Conservation (phyloP, 30 jellyfish, hydroid and myxozoan genomes). For the Haliclystus octoradiatus region DNA sequence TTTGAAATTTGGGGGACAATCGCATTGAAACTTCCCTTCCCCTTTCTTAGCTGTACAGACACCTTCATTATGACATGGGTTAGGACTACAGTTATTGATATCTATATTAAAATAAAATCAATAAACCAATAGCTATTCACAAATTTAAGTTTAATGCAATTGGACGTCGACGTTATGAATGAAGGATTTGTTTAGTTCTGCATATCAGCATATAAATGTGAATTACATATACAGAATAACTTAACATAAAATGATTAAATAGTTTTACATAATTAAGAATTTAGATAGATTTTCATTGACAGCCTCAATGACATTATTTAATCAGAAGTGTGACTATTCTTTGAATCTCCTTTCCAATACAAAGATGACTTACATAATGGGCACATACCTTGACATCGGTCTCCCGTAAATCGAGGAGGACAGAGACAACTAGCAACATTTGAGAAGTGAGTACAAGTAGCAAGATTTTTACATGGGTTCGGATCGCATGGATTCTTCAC, state of each 20-base stretch:
- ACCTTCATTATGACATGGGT: constrained; percentile 81
- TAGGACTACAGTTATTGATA: constrained; percentile 68
- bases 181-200: too few relatives aligned
- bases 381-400: constrained; percentile 58
- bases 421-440: constrained; percentile 56
- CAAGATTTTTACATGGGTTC: constrained; percentile 57
- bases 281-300: too few relatives aligned
- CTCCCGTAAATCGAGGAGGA: constrained; percentile 59
- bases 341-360: too few relatives aligned
- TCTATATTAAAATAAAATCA: background rate
- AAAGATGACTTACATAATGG: too few relatives aligned
- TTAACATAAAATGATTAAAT: too few relatives aligned
- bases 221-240: too few relatives aligned
- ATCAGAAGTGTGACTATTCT: too few relatives aligned
- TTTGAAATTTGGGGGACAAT: constrained; percentile 46
- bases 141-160: too few relatives aligned
- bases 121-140: background rate
- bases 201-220: too few relatives aligned
- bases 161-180: too few relatives aligned
- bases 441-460: constrained; percentile 76
- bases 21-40: constrained; percentile 65
- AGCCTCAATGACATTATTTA: too few relatives aligned
- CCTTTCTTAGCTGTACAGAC: constrained; percentile 44
- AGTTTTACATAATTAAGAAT: too few relatives aligned
- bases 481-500: constrained; percentile 87